Evolutionary conservation across 2,797 vertebrate genomes (phyloP).

Genomic region (Cirrhinus molitorella): DNA sequence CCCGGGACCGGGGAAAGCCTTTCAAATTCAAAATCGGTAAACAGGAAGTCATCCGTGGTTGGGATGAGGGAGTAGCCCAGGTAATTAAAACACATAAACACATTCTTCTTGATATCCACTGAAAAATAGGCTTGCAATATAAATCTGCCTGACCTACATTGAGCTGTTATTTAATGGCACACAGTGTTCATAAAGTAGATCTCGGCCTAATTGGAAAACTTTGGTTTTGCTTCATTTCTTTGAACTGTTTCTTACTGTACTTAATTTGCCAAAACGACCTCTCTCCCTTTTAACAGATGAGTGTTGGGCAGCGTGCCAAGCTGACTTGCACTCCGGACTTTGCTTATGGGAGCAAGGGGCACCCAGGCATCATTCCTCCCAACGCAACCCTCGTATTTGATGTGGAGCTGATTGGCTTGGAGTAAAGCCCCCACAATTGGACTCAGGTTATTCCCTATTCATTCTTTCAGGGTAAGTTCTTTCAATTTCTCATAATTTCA

Average conservation of each 20-base stretch:
- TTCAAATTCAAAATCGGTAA: slow-evolving; percentile 89
- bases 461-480: slow-evolving; percentile 56
- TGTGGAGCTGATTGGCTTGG: slow-evolving; percentile 84
- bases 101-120: no score
- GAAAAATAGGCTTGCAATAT: background rate
- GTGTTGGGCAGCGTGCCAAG: slow-evolving; percentile 87
- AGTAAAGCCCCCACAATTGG: slow-evolving; percentile 69
- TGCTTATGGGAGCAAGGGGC: slow-evolving; percentile 84
- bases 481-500: background rate
- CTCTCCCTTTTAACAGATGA: slow-evolving; percentile 78
- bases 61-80: slow-evolving; percentile 90
- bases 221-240: background rate
- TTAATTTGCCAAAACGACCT: background rate
- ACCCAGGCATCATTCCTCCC: slow-evolving; percentile 88
- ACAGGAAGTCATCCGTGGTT: slow-evolving; percentile 90
- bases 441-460: slow-evolving; percentile 62
- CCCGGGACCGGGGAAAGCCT: slow-evolving; percentile 87
- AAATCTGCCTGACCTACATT: background rate
- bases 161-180: background rate
- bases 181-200: slow-evolving; percentile 17
- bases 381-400: slow-evolving; percentile 85
- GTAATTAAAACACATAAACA: slow-evolving; percentile 62
- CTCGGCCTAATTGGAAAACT: background rate
- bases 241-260: background rate
- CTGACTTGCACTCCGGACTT: slow-evolving; percentile 88